Percentiles rank a stretch among this genome's conserved stretches.
These are phyloP conservation scores for Drosophila baimaii DNA, from an alignment of 1,140 invertebrate genomes.

Conservation along the genomic window DNA sequence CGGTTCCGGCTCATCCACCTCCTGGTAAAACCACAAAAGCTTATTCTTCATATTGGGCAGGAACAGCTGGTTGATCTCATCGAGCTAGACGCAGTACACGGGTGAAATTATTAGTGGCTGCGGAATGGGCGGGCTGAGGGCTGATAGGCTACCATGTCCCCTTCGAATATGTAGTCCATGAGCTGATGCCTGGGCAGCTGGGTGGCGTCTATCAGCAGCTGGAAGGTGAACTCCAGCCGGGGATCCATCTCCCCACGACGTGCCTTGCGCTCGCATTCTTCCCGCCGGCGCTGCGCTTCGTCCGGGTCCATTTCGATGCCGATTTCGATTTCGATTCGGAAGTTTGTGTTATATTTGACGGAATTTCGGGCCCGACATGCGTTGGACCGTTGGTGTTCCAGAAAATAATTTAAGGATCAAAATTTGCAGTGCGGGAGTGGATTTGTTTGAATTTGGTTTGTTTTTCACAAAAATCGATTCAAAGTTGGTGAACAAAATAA, in stretches of 20 bases:
- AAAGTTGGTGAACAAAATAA: conserved; percentile 27
- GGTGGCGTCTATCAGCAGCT: conserved; percentile 92
- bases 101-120: background rate
- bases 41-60: conserved; percentile 93
- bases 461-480: conserved; percentile 30
- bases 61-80: conserved; percentile 95
- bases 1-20: conserved; percentile 89
- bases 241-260: conserved; percentile 95
- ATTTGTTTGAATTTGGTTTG: conserved; percentile 28
- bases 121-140: background rate
- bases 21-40: conserved; percentile 96
- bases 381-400: conserved; percentile 43
- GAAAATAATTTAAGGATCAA: conserved; percentile 49
- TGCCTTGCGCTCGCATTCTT: conserved; percentile 95
- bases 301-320: conserved; percentile 70
- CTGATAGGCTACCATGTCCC: conserved; percentile 89
- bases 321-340: background rate
- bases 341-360: conserved; percentile 14
- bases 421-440: conserved; percentile 37
- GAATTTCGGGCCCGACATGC: conserved; percentile 24
- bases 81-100: conserved; percentile 86
- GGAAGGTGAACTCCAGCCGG: conserved; percentile 94
- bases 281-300: conserved; percentile 89
- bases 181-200: conserved; percentile 91
- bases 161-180: conserved; percentile 95